Conservation (phyloP, 2,888 invertebrate genomes). For the Amiota minor region DNA sequence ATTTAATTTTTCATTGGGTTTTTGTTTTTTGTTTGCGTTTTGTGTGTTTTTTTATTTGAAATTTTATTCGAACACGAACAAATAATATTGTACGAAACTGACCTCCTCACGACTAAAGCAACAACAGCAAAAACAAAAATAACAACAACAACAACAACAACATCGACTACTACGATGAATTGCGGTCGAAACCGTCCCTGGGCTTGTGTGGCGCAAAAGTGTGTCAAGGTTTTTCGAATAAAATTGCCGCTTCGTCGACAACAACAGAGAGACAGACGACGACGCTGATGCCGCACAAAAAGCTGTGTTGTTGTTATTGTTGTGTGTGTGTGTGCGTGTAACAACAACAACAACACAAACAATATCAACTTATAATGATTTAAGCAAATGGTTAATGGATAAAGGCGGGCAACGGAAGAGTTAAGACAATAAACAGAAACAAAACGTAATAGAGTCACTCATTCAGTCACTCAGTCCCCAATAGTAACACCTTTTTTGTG, state of each 20-base stretch:
- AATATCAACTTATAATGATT: too few relatives aligned
- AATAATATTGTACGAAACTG: constrained; percentile 50
- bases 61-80: constrained; percentile 8
- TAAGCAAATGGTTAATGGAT: too few relatives aligned
- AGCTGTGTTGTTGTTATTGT: background rate
- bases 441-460: background rate
- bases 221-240: constrained; percentile 71
- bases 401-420: background rate
- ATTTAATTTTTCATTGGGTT: constrained; percentile 29
- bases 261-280: constrained; percentile 41
- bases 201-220: constrained; percentile 66
- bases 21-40: constrained; percentile 29
- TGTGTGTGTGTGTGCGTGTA: too few relatives aligned
- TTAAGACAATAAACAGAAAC: background rate
- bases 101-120: constrained; percentile 52
- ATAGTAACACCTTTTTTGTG: constrained; percentile 23
- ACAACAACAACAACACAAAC: too few relatives aligned
- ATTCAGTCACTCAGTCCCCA: constrained; percentile 5
- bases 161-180: constrained; percentile 55
- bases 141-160: constrained; percentile 38
- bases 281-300: background rate
- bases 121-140: constrained; percentile 29
- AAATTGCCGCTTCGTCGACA: constrained; percentile 63
- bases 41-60: background rate
- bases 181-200: constrained; percentile 71